These are phyloP conservation scores for Aphrophora alni DNA, from an alignment of 2,888 invertebrate species.

Conservation along the genomic window DNA sequence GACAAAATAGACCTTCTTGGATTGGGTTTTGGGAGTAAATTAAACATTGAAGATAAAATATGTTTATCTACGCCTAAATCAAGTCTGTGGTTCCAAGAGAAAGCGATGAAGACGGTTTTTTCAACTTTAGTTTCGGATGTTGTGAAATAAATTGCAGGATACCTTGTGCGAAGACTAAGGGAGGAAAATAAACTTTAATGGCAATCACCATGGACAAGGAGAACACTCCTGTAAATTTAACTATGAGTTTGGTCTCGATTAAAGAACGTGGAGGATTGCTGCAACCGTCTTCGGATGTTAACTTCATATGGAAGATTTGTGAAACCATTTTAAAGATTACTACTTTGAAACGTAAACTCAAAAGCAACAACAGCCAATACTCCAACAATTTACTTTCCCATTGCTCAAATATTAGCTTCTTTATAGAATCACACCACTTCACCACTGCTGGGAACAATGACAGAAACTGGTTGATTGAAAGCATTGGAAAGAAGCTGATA, in stretches of 20 bases:
- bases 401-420: conserved; percentile 17
- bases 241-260: conserved; percentile 18
- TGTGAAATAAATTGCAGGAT: conserved; percentile 30
- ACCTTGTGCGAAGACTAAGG: conserved; percentile 10
- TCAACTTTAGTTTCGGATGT: no score
- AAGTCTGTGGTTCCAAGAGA: no score
- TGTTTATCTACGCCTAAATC: no score
- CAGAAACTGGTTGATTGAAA: conserved; percentile 23
- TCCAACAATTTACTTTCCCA: no score
- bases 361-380: not conserved
- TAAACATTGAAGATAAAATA: no score
- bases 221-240: not conserved
- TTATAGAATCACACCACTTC: conserved; percentile 9
- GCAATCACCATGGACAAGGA: not conserved
- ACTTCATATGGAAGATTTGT: conserved; percentile 19
- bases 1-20: no score
- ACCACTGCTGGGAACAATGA: not conserved
- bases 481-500: not conserved
- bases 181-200: conserved; percentile 20
- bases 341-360: conserved; percentile 14
- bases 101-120: no score
- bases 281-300: conserved; percentile 25
- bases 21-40: no score
- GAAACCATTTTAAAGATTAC: conserved; percentile 23
- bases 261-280: conserved; percentile 13